A percentile compares a stretch with the other conserved stretches of the same genome.
Conservation (phyloP, 2,888 invertebrate species). For the Bombylius discolor region DNA sequence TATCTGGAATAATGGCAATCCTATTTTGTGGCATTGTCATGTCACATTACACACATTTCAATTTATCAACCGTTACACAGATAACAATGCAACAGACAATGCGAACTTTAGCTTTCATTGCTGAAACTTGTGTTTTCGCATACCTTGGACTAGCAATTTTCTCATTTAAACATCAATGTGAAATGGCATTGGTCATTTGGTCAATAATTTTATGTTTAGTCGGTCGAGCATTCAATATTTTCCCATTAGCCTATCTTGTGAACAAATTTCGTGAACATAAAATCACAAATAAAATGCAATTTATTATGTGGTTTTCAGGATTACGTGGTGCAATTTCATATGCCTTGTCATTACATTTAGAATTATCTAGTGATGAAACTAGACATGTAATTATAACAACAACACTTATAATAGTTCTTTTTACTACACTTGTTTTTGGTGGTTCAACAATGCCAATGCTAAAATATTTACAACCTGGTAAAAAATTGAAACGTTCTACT, state of each 20-base stretch:
- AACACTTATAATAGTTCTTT: conserved; percentile 92
- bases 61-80: conserved; percentile 94
- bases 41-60: conserved; percentile 99
- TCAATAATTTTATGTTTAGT: conserved; percentile 82
- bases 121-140: conserved; percentile 97
- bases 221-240: conserved; percentile 93
- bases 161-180: conserved; percentile 88
- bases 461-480: conserved; percentile 62
- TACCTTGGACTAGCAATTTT: conserved; percentile 64
- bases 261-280: conserved; percentile 96
- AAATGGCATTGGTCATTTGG: conserved; percentile 87
- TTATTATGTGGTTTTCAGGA: conserved; percentile 99
- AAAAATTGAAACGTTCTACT: conserved; percentile 25
- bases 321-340: conserved; percentile 95
- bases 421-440: conserved; percentile 89
- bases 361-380: conserved; percentile 78
- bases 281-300: conserved; percentile 97
- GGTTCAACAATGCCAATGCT: conserved; percentile 96
- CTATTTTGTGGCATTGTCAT: conserved; percentile 97
- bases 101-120: conserved; percentile 92
- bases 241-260: conserved; percentile 82
- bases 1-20: conserved; percentile 98
- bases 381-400: conserved; percentile 94
- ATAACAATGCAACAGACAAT: conserved; percentile 99
- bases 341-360: conserved; percentile 88